Conservation (phyloP, 1,140 invertebrate genomes). For the Tetramorium parvispinum region DNA sequence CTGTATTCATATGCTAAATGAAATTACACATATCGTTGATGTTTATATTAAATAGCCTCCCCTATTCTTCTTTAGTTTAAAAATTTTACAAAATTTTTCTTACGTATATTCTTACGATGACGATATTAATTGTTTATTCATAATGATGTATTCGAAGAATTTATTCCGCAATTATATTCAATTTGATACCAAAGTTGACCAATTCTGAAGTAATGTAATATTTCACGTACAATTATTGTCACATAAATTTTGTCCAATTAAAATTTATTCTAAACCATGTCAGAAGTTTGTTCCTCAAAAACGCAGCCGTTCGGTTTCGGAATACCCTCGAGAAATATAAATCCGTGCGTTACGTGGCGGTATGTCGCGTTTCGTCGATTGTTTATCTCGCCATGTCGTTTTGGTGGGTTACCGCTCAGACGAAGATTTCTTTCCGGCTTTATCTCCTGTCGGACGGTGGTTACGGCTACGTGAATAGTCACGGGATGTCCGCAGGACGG, state of each 20-base stretch:
- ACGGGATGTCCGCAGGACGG: constrained; percentile 52
- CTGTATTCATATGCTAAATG: neutral
- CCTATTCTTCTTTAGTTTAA: neutral
- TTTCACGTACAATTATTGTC: neutral
- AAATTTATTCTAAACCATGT: constrained; percentile 4
- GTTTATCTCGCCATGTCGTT: constrained; percentile 52
- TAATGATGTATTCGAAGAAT: neutral
- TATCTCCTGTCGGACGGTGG: constrained; percentile 42
- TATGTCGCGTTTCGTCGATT: constrained; percentile 28
- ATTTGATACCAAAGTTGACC: neutral
- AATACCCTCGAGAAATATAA: neutral
- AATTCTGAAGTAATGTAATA: neutral
- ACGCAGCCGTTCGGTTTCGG: neutral
- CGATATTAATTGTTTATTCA: neutral
- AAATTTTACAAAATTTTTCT: constrained; percentile 10
- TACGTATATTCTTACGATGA: too few species aligned
- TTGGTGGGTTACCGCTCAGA: constrained; percentile 46
- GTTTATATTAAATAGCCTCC: neutral
- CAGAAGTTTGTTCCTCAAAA: constrained; percentile 9
- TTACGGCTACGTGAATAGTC: constrained; percentile 70
- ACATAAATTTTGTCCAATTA: neutral
- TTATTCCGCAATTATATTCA: neutral
- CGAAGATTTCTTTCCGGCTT: constrained; percentile 51
- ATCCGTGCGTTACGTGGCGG: constrained; percentile 3
- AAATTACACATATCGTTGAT: neutral